Conservation (phyloP, 2,113 vertebrate genomes). For the Colossoma macropomum region DNA sequence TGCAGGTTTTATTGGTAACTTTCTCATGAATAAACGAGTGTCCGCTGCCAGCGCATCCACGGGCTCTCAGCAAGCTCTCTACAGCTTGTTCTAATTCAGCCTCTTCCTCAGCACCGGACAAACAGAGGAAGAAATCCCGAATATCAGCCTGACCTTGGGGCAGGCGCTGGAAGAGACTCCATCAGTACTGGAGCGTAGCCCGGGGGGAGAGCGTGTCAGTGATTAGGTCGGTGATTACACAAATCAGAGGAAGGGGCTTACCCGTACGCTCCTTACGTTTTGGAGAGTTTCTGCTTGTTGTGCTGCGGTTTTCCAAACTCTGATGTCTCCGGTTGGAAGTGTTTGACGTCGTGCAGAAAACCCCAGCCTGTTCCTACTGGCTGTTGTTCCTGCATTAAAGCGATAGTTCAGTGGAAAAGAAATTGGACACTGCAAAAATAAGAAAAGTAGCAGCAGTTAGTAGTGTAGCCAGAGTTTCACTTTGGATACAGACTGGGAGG, state of each 20-base stretch:
- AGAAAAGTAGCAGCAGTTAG: no score
- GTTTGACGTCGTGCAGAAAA: constrained; percentile 22
- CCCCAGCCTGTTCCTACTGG: not conserved
- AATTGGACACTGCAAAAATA: not conserved
- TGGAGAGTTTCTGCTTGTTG: constrained; percentile 17
- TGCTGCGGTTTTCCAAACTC: constrained; percentile 11
- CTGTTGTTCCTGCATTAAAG: not conserved
- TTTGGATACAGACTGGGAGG: no score
- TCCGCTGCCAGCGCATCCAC: constrained; percentile 30
- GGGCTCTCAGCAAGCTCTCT: constrained; percentile 66
- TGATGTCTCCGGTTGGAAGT: not conserved
- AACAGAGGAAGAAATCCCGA: constrained; percentile 67
- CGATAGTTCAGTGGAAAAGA: not conserved
- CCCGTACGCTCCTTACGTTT: not conserved
- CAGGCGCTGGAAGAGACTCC: constrained; percentile 64
- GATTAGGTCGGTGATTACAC: constrained; percentile 3
- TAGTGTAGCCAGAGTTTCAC: no score
- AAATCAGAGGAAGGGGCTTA: constrained; percentile 1
- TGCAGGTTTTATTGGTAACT: constrained; percentile 16
- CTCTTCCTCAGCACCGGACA: constrained; percentile 63
- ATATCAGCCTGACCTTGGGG: constrained; percentile 66
- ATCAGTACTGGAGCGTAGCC: not conserved
- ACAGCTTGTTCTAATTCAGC: constrained; percentile 76
- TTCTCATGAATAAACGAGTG: constrained; percentile 56
- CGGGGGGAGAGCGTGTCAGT: not conserved